Evolutionary conservation across 2,888 invertebrate species (phyloP).

Genomic region (Schizaphis graminum): DNA sequence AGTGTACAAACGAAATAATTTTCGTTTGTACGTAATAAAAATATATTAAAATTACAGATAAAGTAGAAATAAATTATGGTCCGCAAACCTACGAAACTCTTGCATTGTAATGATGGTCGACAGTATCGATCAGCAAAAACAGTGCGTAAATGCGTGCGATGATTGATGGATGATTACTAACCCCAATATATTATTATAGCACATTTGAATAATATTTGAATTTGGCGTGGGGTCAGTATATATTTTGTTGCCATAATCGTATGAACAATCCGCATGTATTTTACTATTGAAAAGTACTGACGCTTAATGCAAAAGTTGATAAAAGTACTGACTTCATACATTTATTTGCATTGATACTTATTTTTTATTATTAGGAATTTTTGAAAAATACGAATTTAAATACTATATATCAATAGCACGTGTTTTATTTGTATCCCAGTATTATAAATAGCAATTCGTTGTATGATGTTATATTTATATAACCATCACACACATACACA

Average conservation of each 20-base stretch:
- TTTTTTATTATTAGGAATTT: not conserved
- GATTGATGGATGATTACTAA: conserved; percentile 29
- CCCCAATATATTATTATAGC: conserved; percentile 10
- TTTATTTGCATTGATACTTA: not conserved
- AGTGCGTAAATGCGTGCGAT: not conserved
- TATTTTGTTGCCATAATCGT: conserved; percentile 7
- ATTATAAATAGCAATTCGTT: not conserved
- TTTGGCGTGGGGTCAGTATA: not conserved
- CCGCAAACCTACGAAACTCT: not conserved
- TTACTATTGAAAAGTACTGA: not conserved
- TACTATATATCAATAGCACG: not conserved
- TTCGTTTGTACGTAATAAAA: not conserved
- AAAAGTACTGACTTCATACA: not conserved
- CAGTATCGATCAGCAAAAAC: conserved; percentile 24
- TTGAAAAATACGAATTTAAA: not conserved
- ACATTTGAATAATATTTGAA: conserved; percentile 48
- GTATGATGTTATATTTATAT: not conserved
- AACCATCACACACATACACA: not conserved
- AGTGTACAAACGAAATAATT: not conserved
- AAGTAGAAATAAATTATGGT: not conserved
- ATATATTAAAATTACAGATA: not conserved
- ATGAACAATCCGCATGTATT: not conserved
- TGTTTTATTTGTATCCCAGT: not conserved
- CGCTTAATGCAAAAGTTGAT: not conserved
- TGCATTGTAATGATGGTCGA: not conserved